These are phyloP conservation scores for Drosophila rellima DNA, from an alignment of 2,888 invertebrate genomes.

Conservation along the genomic window DNA sequence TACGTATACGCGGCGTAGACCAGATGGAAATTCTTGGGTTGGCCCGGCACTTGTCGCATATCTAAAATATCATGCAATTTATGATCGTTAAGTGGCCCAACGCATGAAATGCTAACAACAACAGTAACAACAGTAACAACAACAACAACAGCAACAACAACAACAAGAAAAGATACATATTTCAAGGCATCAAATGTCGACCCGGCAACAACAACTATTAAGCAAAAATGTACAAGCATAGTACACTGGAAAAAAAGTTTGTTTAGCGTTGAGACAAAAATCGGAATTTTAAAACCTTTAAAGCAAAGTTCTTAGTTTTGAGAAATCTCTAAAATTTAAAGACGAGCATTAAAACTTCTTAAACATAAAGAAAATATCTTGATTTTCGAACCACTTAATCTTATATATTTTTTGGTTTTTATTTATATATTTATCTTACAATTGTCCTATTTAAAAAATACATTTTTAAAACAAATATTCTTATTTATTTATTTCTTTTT, in stretches of 20 bases:
- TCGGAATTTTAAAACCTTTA: no score
- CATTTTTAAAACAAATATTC: no score
- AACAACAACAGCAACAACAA: conserved; percentile 2
- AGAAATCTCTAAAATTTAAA: no score
- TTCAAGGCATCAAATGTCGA: conserved; percentile 1
- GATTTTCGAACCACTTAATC: no score
- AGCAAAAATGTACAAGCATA: conserved; percentile 22
- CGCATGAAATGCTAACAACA: conserved; percentile 40
- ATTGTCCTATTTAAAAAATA: no score
- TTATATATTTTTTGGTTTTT: no score
- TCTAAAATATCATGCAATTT: conserved; percentile 59
- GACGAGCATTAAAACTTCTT: no score
- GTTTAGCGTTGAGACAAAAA: not conserved
- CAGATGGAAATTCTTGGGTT: not conserved
- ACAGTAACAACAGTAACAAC: conserved; percentile 6
- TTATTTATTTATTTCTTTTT: no score
- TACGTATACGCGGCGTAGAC: conserved; percentile 28
- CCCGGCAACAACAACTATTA: conserved; percentile 29
- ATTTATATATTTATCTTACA: no score
- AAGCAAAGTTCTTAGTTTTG: no score
- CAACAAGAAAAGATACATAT: conserved; percentile 18
- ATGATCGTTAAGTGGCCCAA: conserved; percentile 62
- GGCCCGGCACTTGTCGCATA: conserved; percentile 54
- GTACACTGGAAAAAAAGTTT: not conserved
- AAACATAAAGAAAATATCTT: no score